phyloP scores from a whole-genome alignment of 2,888 invertebrate species.

The Helicoverpa assulta region DNA sequence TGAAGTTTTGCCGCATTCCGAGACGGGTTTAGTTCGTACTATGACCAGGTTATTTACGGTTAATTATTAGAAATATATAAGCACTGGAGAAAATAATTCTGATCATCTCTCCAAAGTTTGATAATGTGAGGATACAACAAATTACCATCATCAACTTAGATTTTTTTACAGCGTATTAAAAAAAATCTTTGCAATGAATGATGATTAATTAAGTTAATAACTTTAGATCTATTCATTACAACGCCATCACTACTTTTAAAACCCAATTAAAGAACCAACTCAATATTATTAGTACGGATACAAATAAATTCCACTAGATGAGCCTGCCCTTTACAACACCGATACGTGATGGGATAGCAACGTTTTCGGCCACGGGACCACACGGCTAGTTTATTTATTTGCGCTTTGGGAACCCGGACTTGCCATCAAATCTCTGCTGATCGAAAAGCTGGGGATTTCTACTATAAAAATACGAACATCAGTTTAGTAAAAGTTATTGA shows the following conservation, averaged over 20 bases:
- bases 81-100: too few relatives aligned
- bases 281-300: slow-evolving; percentile 16
- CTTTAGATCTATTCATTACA: too few relatives aligned
- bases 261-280: slow-evolving; percentile 17
- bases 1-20: slow-evolving; percentile 33
- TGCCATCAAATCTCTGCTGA: neutral
- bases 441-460: neutral
- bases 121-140: too few relatives aligned
- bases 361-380: slow-evolving; percentile 23
- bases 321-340: slow-evolving; percentile 35
- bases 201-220: too few relatives aligned
- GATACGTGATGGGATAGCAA: slow-evolving; percentile 27
- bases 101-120: too few relatives aligned
- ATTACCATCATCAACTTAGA: too few relatives aligned
- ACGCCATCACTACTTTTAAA: too few relatives aligned
- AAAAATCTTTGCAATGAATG: too few relatives aligned
- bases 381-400: slow-evolving; percentile 37
- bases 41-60: slow-evolving; percentile 1
- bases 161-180: too few relatives aligned
- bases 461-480: neutral
- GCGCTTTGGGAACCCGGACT: slow-evolving; percentile 1
- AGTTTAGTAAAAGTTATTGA: too few relatives aligned
- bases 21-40: slow-evolving; percentile 17
- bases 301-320: slow-evolving; percentile 14
- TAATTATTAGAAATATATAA: too few relatives aligned